Conservation (phyloP, 2,797 vertebrate species). For the Knipowitschia caucasica region DNA sequence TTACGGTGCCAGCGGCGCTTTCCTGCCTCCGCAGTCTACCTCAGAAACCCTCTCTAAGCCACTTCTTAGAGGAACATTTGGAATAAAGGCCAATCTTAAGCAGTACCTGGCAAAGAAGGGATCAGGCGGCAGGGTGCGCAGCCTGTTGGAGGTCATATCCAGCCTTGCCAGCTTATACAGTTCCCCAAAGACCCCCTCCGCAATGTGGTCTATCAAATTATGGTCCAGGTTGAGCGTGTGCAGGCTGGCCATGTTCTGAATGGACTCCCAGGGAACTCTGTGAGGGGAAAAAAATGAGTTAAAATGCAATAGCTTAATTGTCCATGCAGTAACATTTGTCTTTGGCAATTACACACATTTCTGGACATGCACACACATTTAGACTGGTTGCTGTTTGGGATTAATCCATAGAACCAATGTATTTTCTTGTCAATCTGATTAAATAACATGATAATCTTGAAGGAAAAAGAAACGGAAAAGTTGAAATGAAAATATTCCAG, state of each 20-base stretch:
- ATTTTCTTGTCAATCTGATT: no score
- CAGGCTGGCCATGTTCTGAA: constrained; percentile 88
- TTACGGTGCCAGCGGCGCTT: constrained; percentile 8
- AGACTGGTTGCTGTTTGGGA: no score
- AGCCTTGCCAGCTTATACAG: constrained; percentile 88
- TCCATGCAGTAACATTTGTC: no score
- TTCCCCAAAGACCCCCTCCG: constrained; percentile 86
- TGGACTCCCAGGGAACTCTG: constrained; percentile 87
- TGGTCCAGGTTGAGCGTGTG: constrained; percentile 92
- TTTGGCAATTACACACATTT: no score
- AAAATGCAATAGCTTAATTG: no score
- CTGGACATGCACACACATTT: no score
- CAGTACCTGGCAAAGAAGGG: constrained; percentile 80
- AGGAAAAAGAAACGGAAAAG: no score
- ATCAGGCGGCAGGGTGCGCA: constrained; percentile 88
- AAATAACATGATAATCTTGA: no score
- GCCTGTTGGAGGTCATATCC: constrained; percentile 91
- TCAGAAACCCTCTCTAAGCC: constrained; percentile 17
- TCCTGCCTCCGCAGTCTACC: constrained; percentile 9
- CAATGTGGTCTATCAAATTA: constrained; percentile 87
- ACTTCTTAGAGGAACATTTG: constrained; percentile 29
- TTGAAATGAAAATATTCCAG: no score
- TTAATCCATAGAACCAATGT: no score
- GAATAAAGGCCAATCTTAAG: constrained; percentile 25
- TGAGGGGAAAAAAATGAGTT: no score